These are phyloP conservation scores for Serrognathus titanus DNA, from an alignment of 2,888 invertebrate species.

Conservation along the genomic window DNA sequence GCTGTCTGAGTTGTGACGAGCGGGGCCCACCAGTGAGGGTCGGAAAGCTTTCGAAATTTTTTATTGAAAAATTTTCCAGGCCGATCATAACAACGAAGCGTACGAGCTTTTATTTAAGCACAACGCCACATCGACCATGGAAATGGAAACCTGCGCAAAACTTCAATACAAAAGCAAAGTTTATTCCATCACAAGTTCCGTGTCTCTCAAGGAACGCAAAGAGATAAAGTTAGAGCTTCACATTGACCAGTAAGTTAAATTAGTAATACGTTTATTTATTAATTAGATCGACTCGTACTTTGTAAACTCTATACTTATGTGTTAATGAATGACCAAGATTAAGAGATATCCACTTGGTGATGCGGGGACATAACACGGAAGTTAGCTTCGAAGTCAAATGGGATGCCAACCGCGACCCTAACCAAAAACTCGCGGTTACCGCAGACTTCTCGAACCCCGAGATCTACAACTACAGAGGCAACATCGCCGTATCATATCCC, in stretches of 20 bases:
- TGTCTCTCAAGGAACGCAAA: constrained; percentile 64
- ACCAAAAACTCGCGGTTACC: constrained; percentile 63
- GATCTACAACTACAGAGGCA: constrained; percentile 61
- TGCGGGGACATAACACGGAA: constrained; percentile 59
- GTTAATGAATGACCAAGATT: constrained; percentile 50
- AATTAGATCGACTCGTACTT: constrained; percentile 3
- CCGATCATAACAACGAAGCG: constrained; percentile 61
- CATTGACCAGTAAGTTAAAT: constrained; percentile 66
- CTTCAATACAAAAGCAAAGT: constrained; percentile 63
- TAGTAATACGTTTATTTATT: constrained; percentile 8
- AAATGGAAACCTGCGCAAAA: constrained; percentile 64
- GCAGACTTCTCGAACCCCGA: constrained; percentile 61
- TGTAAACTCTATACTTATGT: constrained; percentile 9
- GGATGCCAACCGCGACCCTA: constrained; percentile 83
- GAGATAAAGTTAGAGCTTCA: constrained; percentile 69
- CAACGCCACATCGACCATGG: constrained; percentile 29
- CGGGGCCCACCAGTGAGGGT: constrained; percentile 23
- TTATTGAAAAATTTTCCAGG: constrained; percentile 46
- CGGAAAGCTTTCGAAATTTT: constrained; percentile 13
- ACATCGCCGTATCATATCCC: constrained; percentile 68
- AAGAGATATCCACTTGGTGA: constrained; percentile 69
- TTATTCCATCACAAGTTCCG: constrained; percentile 64
- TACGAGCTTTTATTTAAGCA: constrained; percentile 68
- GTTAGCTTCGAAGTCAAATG: constrained; percentile 71
- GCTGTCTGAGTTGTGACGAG: constrained; percentile 31